These are phyloP conservation scores for Hyla sarda DNA, from an alignment of 2,113 vertebrate species.

Conservation along the genomic window DNA sequence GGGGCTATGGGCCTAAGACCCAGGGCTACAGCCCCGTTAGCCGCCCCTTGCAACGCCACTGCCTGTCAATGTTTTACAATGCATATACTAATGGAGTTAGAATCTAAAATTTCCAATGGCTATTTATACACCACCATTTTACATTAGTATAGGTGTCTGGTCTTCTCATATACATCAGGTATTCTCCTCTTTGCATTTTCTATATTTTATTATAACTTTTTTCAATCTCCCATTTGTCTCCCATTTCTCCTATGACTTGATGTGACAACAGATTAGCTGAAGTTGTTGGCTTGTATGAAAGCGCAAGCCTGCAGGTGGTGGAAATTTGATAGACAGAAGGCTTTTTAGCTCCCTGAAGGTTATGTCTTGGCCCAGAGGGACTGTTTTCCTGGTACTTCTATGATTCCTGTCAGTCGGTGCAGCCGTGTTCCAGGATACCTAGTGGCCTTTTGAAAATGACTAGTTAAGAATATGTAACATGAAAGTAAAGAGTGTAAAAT, in stretches of 20 bases:
- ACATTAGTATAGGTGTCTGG: no score
- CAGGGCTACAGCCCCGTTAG: no score
- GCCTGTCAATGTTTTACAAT: no score
- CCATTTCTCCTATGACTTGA: conserved; percentile 20
- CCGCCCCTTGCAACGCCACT: no score
- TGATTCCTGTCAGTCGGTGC: conserved; percentile 43
- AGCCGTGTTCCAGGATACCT: conserved; percentile 17
- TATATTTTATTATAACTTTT: background rate
- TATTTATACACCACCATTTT: no score
- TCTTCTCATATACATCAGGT: no score
- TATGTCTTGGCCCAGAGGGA: conserved; percentile 29
- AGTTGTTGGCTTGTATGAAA: conserved; percentile 24
- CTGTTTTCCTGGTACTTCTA: conserved; percentile 33
- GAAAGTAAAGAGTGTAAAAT: conserved; percentile 17
- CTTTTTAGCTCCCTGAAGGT: conserved; percentile 43
- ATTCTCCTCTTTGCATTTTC: no score
- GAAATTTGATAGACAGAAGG: conserved; percentile 37
- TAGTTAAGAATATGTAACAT: conserved; percentile 36
- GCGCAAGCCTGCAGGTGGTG: background rate
- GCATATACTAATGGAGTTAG: no score
- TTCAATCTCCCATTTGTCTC: background rate
- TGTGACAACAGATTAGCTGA: conserved; percentile 38
- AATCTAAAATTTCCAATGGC: no score
- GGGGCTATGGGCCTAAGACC: no score
- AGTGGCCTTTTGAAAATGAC: conserved; percentile 30